Evolutionary conservation across 2,113 vertebrate genomes (phyloP).

Genomic region (Aptenodytes forsteri): DNA sequence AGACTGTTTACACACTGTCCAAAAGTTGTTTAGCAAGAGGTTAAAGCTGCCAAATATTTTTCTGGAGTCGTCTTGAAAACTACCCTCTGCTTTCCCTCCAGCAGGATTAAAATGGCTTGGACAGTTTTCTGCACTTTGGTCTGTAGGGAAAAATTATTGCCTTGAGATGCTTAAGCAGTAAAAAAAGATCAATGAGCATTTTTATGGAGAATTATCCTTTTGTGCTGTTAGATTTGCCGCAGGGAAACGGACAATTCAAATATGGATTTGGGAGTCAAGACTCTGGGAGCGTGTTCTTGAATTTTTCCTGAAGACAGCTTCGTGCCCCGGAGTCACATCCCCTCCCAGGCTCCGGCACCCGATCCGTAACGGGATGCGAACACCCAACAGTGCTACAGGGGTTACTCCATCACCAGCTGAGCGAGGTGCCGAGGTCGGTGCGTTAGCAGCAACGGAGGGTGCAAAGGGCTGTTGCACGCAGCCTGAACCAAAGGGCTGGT

Average conservation of each 20-base stretch:
- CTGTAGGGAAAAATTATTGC: not conserved
- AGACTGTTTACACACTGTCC: constrained; percentile 18
- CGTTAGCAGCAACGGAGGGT: not conserved
- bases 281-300: accelerated
- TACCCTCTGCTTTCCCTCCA: not conserved
- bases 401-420: not conserved
- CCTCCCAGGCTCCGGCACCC: accelerated
- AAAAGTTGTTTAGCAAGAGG: constrained; percentile 35
- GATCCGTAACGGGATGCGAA: accelerated
- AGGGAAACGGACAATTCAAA: not conserved
- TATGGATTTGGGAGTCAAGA: not conserved
- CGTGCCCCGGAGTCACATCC: accelerated
- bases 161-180: not conserved
- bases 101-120: not conserved
- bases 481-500: not conserved
- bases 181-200: not conserved
- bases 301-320: not conserved
- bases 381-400: not conserved
- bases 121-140: not conserved
- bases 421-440: accelerated
- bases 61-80: not conserved
- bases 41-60: constrained; percentile 8
- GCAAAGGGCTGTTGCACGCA: not conserved
- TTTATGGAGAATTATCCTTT: not conserved
- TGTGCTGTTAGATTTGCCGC: not conserved